Evolutionary conservation across 1,140 invertebrate species (phyloP).

Genomic region (Bombus turneri): DNA sequence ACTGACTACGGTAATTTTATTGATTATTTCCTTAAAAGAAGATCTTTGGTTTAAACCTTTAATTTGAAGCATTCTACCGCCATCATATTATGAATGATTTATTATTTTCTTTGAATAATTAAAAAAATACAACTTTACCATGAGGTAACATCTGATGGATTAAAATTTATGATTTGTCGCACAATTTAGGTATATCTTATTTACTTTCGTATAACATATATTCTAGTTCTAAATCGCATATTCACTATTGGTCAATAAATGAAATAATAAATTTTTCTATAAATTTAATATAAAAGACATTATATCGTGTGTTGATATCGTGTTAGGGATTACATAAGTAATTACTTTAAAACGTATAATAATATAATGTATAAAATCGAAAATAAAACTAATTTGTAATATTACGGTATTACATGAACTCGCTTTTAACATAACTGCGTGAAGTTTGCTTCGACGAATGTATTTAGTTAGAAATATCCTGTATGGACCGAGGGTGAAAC

Average conservation of each 20-base stretch:
- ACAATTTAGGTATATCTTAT: slow-evolving; percentile 7
- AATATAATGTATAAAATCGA: background rate
- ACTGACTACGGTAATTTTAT: slow-evolving; percentile 31
- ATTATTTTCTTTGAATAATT: background rate
- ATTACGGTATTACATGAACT: too few relatives aligned
- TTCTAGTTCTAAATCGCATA: background rate
- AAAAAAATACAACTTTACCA: slow-evolving; percentile 6
- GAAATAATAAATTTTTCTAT: background rate
- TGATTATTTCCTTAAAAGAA: slow-evolving; percentile 31
- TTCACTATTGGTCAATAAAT: background rate
- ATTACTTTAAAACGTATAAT: background rate
- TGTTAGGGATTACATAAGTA: background rate
- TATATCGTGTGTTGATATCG: background rate
- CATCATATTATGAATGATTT: slow-evolving; percentile 24
- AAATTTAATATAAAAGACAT: background rate
- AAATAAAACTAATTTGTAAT: background rate
- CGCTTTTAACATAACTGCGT: too few relatives aligned
- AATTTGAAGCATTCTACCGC: slow-evolving; percentile 24
- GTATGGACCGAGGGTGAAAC: too few relatives aligned
- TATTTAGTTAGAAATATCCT: too few relatives aligned
- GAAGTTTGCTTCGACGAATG: too few relatives aligned
- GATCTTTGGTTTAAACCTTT: background rate
- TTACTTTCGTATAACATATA: background rate
- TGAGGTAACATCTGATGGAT: slow-evolving; percentile 4
- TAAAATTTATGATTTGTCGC: background rate